Conservation (phyloP, 1,140 invertebrate genomes). For the Micrasema minimum region DNA sequence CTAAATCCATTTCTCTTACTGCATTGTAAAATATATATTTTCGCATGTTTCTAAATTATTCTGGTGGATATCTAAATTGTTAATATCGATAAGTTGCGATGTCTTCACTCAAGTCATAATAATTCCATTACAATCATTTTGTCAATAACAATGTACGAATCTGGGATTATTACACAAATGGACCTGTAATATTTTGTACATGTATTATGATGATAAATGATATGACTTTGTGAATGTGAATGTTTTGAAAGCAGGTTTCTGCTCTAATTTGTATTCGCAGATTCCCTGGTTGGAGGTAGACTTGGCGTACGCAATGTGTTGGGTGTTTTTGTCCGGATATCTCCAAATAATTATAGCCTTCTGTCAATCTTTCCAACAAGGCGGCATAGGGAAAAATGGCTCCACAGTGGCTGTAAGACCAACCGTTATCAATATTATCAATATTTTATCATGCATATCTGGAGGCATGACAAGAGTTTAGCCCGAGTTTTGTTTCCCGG, state of each 20-base stretch:
- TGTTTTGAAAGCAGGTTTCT: constrained; percentile 12
- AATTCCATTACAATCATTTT: neutral
- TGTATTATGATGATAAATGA: neutral
- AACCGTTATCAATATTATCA: neutral
- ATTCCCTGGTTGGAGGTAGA: constrained; percentile 69
- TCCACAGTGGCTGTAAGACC: constrained; percentile 89
- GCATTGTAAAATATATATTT: constrained; percentile 3
- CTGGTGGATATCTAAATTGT: constrained; percentile 39
- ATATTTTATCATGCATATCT: constrained; percentile 22
- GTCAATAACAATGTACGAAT: no score
- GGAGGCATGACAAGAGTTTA: constrained; percentile 25
- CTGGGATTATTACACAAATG: no score
- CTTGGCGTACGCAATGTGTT: constrained; percentile 68
- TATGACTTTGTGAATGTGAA: neutral
- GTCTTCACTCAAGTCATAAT: constrained; percentile 37
- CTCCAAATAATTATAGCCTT: constrained; percentile 74
- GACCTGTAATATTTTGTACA: no score
- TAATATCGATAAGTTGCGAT: constrained; percentile 25
- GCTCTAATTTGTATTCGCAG: constrained; percentile 60
- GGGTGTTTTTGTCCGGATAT: constrained; percentile 73
- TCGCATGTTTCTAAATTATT: neutral
- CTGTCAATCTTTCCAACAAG: constrained; percentile 75
- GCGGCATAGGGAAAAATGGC: constrained; percentile 92
- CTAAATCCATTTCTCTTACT: constrained; percentile 17
- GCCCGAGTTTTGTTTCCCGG: constrained; percentile 16